These are phyloP conservation scores for Crocallis elinguaria DNA, from an alignment of 2,888 invertebrate species.

Conservation along the genomic window DNA sequence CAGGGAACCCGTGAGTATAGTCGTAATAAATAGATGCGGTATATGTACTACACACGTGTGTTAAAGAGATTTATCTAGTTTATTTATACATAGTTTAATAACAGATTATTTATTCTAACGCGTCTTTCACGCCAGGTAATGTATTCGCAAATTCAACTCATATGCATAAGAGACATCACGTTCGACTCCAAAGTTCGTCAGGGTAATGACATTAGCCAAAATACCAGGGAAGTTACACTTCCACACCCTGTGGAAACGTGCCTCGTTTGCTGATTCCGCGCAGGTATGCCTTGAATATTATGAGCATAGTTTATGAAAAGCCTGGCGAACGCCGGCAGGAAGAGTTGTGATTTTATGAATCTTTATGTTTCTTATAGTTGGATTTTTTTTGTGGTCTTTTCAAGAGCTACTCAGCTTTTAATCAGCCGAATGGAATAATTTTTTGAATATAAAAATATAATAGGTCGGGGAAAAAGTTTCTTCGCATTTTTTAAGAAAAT, in stretches of 20 bases:
- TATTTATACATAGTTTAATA: too few relatives aligned
- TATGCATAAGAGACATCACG: constrained; percentile 34
- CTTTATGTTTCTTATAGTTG: neutral
- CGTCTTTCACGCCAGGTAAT: neutral
- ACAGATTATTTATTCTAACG: neutral
- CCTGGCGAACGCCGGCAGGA: constrained; percentile 23
- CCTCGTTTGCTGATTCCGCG: constrained; percentile 49
- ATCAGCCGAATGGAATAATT: too few relatives aligned
- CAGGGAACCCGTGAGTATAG: too few relatives aligned
- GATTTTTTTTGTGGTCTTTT: neutral
- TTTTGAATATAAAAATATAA: too few relatives aligned
- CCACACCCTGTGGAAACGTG: constrained; percentile 58
- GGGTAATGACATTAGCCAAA: constrained; percentile 69
- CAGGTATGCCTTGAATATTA: constrained; percentile 60
- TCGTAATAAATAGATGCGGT: too few relatives aligned
- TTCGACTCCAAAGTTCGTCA: constrained; percentile 54
- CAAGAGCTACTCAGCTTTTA: too few relatives aligned
- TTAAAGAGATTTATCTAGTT: too few relatives aligned
- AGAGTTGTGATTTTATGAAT: too few relatives aligned
- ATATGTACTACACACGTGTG: neutral
- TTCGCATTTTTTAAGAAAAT: too few relatives aligned
- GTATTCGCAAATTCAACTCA: constrained; percentile 17
- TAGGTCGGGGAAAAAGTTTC: too few relatives aligned
- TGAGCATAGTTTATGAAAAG: constrained; percentile 72
- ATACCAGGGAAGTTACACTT: constrained; percentile 67